These are phyloP conservation scores for Coregonus suidteri DNA, from an alignment of 2,797 vertebrate genomes.

Conservation along the genomic window DNA sequence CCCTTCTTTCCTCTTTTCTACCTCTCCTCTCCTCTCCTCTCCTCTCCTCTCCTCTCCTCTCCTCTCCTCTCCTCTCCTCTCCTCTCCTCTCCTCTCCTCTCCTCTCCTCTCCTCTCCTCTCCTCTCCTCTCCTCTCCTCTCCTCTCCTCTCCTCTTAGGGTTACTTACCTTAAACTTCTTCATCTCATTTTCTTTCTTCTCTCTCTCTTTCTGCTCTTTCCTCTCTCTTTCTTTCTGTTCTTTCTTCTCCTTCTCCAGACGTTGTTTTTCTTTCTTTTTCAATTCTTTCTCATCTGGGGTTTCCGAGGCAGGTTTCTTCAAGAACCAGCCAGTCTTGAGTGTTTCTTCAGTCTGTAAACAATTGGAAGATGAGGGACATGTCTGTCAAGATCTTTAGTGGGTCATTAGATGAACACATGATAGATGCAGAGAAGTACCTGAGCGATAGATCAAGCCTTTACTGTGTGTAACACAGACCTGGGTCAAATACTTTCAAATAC, in stretches of 20 bases:
- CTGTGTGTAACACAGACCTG: not conserved
- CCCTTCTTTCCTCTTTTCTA: no score
- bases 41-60: no score
- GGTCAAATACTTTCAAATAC: not conserved
- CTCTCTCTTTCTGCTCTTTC: constrained; percentile 68
- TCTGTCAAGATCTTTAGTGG: constrained; percentile 9
- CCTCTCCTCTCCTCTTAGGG: not conserved
- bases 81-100: no score
- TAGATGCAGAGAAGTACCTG: not conserved
- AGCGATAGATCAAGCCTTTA: not conserved
- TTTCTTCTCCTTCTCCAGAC: constrained; percentile 73
- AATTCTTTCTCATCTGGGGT: constrained; percentile 72
- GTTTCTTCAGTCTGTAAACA: constrained; percentile 64
- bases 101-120: no score
- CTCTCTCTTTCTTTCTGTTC: constrained; percentile 65
- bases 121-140: no score
- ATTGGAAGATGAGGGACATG: constrained; percentile 11
- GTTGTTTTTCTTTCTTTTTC: constrained; percentile 77
- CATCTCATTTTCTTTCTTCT: constrained; percentile 53
- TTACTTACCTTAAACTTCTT: constrained; percentile 74
- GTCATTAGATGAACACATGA: not conserved
- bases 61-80: no score
- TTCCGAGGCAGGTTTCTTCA: constrained; percentile 59
- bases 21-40: no score
- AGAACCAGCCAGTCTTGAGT: constrained; percentile 61